Conservation (phyloP, 2,888 invertebrate species). For the Sesamia inferens region DNA sequence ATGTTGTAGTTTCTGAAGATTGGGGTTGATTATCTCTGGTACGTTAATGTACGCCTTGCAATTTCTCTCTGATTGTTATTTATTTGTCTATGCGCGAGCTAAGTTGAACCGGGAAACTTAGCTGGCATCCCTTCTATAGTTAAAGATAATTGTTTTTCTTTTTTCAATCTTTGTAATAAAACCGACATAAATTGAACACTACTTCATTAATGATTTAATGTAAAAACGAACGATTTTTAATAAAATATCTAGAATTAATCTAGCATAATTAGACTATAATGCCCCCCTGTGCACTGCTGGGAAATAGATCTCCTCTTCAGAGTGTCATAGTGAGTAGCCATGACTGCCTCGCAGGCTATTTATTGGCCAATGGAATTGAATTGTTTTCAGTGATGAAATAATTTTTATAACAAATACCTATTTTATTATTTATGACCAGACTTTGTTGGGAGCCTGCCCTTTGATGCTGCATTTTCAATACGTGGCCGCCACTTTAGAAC, state of each 20-base stretch:
- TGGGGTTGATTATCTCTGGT: slow-evolving; percentile 42
- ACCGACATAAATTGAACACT: not conserved
- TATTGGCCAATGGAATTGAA: not conserved
- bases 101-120: not conserved
- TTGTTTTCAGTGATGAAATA: not conserved
- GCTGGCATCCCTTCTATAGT: too few relatives aligned
- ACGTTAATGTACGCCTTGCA: slow-evolving; percentile 34
- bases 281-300: not conserved
- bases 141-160: not conserved
- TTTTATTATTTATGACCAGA: not conserved
- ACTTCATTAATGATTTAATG: not conserved
- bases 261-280: not conserved
- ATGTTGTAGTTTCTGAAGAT: slow-evolving; percentile 49
- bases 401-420: not conserved
- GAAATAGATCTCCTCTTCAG: not conserved
- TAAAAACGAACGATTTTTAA: not conserved
- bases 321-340: not conserved
- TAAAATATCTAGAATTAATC: not conserved
- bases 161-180: not conserved
- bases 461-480: too few relatives aligned
- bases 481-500: too few relatives aligned
- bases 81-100: slow-evolving; percentile 17
- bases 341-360: not conserved
- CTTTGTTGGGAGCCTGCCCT: not conserved
- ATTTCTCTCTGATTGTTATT: slow-evolving; percentile 20